Conservation (phyloP, 2,888 invertebrate species). For the Napeogenes sylphis region DNA sequence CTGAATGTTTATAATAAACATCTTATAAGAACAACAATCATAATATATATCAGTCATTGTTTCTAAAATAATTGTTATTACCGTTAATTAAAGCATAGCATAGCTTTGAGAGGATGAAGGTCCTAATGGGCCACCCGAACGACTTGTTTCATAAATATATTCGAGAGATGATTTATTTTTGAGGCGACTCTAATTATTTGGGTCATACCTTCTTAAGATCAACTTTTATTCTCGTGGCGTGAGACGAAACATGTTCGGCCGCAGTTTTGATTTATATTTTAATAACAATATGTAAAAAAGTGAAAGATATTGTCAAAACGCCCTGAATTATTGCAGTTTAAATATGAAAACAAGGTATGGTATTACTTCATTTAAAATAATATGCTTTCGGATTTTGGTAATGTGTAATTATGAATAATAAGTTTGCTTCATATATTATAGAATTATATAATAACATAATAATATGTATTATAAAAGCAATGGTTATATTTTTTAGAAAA, state of each 20-base stretch:
- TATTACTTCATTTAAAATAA: conserved; percentile 1
- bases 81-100: conserved; percentile 17
- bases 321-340: neutral
- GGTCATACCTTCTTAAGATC: conserved; percentile 59
- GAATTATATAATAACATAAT: no score
- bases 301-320: conserved; percentile 3
- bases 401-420: no score
- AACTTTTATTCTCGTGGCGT: conserved; percentile 44
- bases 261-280: conserved; percentile 22
- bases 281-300: conserved; percentile 10
- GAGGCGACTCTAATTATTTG: conserved; percentile 66
- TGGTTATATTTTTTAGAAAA: no score
- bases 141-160: conserved; percentile 62
- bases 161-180: conserved; percentile 65
- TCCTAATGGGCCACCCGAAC: conserved; percentile 55
- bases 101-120: conserved; percentile 26
- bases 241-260: conserved; percentile 32
- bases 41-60: no score
- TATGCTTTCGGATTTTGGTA: neutral
- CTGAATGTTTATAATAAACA: no score
- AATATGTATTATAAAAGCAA: no score
- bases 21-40: no score
- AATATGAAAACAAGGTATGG: neutral
- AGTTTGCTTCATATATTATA: no score
- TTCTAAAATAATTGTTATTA: no score